phyloP scores from a whole-genome alignment of 23 tunicate genomes.

The Trididemnum nubilum region DNA sequence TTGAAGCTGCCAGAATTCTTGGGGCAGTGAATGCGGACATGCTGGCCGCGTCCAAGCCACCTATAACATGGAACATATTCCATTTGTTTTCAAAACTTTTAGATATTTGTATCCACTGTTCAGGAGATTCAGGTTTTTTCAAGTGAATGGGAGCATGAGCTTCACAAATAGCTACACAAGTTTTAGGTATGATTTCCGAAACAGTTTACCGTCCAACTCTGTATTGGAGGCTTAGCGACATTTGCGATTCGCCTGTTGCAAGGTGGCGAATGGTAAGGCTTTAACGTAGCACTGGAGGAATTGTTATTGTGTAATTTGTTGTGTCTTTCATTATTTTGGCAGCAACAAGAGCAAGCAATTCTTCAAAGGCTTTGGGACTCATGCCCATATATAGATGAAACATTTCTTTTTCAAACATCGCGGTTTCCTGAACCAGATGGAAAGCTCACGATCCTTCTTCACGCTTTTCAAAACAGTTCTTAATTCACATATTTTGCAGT shows the following conservation, averaged over 20 bases:
- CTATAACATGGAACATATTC: background rate
- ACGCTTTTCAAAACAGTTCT: no score
- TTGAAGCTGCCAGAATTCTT: background rate
- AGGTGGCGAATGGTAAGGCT: background rate
- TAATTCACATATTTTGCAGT: no score
- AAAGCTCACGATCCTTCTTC: no score
- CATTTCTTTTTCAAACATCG: no score
- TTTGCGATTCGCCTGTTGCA: background rate
- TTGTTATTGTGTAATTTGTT: background rate
- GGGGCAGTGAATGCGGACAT: background rate
- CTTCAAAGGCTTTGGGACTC: no score
- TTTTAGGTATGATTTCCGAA: background rate
- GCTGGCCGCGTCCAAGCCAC: background rate
- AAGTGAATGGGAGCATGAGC: background rate
- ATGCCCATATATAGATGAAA: no score
- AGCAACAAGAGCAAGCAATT: background rate
- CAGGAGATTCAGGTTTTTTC: background rate
- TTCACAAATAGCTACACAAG: background rate
- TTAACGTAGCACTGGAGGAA: background rate
- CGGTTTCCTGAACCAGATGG: no score
- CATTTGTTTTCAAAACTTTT: background rate
- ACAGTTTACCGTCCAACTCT: background rate
- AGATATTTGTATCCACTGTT: background rate
- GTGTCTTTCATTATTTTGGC: background rate
- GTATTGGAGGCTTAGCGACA: background rate